Evolutionary conservation across 2,113 vertebrate species (phyloP), one percentile per base, ranked within the genome.

Genomic region (Neolamprologus brichardi): DNA sequence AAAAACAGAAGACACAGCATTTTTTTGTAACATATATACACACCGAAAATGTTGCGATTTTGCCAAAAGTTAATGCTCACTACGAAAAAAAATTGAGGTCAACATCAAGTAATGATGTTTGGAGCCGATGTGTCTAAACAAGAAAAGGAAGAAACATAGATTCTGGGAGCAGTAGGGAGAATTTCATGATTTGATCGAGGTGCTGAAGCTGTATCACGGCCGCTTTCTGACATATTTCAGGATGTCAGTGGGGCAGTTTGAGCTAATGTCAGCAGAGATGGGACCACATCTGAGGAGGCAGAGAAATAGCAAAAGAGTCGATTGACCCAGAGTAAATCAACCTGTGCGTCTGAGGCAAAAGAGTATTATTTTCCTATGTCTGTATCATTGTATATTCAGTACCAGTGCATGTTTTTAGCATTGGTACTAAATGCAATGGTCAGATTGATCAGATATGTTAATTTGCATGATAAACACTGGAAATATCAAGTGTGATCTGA

Each of bases 61-160:
- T 64, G 60, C 60, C 60, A 64, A 64, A 64, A 64, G 30, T 64
- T 64, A 2, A 64, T 37, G 6, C 60, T n/a, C 18, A 20, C 32
- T 3, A 37, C 18, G 0, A 64, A 64, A 12, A 6, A 5, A n/a
- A 7, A n/a, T 2, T 1, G 6, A 37, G 2, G 60, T 37, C 60
- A 7, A 37, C 18, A 64, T 37, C 60, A 37, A 20, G 32, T 37
- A 64, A 37, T 64, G 32, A 64, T 3, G 32, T n/a, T n/a, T 64
- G 6, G 32, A n/a, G 17, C 17, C 0, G 6, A 37, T n/a, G 60
- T 64, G 32, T 37, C 60, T 64, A 64, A 64, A 64, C 32, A 64
- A 37, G 32, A 64, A 37, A 37, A 64, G 3, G 10, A 37, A 64
- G 32, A 64, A 37, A 64, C 60, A n/a, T n/a, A 64, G 17, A 37